Evolutionary conservation across 2,113 vertebrate genomes (phyloP).

Genomic region (Zosterops pallidus): DNA sequence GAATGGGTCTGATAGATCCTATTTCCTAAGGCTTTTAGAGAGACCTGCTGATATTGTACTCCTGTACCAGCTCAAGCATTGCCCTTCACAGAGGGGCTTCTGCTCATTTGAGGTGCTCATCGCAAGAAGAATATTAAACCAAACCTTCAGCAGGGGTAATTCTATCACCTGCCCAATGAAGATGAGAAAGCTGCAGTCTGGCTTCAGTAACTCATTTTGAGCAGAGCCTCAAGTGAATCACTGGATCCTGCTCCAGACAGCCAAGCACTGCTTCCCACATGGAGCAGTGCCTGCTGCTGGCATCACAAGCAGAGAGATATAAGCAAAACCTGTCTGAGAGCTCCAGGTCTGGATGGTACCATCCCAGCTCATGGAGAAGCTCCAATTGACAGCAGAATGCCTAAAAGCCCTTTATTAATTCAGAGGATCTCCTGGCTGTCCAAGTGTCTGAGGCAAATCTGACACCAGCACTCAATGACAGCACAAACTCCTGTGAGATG

Average conservation of each 20-base stretch:
- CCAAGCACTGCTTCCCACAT: neutral
- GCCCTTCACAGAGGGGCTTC: neutral
- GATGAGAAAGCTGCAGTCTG: neutral
- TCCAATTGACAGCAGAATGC: neutral
- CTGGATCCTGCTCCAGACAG: neutral
- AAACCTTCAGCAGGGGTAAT: neutral
- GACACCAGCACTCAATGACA: neutral
- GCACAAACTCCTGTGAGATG: neutral
- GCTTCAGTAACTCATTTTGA: neutral
- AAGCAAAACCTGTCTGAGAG: neutral
- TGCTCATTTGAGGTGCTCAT: neutral
- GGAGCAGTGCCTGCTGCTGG: neutral
- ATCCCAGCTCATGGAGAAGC: neutral
- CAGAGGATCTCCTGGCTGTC: neutral
- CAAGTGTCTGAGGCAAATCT: neutral
- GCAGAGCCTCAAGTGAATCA: neutral
- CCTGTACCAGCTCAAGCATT: neutral
- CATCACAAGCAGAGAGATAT: neutral
- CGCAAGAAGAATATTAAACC: neutral
- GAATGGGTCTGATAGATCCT: neutral
- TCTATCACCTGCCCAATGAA: accelerated
- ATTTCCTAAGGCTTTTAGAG: neutral
- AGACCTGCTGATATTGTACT: neutral
- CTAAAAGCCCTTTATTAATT: neutral
- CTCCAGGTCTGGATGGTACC: neutral